Evolutionary conservation across 2,113 vertebrate species (phyloP), one percentile per base, ranked within the genome.

Genomic region (Oreochromis tanganicae): DNA sequence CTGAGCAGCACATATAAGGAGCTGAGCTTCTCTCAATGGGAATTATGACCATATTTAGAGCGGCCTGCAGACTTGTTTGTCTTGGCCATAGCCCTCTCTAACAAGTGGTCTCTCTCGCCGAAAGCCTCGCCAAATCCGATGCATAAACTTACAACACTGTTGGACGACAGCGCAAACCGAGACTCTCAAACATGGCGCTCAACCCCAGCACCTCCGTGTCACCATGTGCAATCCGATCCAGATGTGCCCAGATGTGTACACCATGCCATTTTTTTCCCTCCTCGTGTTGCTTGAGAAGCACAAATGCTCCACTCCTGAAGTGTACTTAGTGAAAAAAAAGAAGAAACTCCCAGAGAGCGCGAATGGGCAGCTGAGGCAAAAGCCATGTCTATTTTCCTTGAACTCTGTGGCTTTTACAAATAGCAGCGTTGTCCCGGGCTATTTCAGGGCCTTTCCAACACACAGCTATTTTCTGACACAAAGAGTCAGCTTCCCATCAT

Each of bases 1-100:
- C 90, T 87, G n/a, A 88, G 91, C 88, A 95, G 96, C 91, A 95
- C 96, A 95, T 97, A 96, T 96, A 97, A 96, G 96, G 96, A 96
- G 94, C 80, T 96, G 91, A 94, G 94, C 89, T 84, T 94, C 91
- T 93, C 93, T 95, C 94, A 94, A 91, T 95, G 92, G 91, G 94
- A 95, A 93, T 95, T 93, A 87, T 95, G 96, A 96, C 96, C 96
- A 96, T 97, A 97, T 97, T 96, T 97, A 97, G 96, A 94, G 92
- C 63, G 92, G 92, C 85, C 81, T 85, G 91, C 84, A 88, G 83
- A 87, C 83, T 91, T 95, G 94, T 96, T 96, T 96, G 92, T 94
- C 91, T 94, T 96, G 93, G 94, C 94, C 66, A 54, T 73, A 63
- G 19, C 81, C 83, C 80, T 91, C 79, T 81, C 79, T 83, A 87